Base-by-base conservation (phyloP, 2,797 vertebrate species). In the Urocyon cinereoargenteus region DNA sequence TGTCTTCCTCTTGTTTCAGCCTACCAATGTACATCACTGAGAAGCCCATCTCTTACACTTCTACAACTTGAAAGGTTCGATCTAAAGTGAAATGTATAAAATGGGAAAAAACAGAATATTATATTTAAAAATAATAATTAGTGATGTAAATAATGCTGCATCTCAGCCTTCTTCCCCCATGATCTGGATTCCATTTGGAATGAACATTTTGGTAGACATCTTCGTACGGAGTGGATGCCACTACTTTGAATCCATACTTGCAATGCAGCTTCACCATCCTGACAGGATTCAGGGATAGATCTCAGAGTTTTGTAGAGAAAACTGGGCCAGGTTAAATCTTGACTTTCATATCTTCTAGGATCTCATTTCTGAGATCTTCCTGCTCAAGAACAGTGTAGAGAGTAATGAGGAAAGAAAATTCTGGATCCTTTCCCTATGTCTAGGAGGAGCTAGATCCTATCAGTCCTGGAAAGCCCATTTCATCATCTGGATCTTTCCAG, bases 281-380 rank as follows among this genome's bases (percentile, higher is more conserved):
- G 68, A 51, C 70, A 94, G 62, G 96, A 97, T 94, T 96, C 94
- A 97, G 40, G 75, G 79, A 91, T 93, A 34, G 70, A 84, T 91
- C 94, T 94, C 61, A 92, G 96, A 97, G 22, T 68, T 90, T 97
- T 77, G 51, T 84, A 90, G 57, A 98, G 86, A 97, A 98, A 97
- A 98, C 86, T 53, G 4, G 21, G 57, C 81, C 97, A 97, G 86
- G 70, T 51, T 57, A 62, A 77, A 91, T 51, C 61, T 95, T 97
- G 91, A 96, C 49, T 97, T 98, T 98, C 93, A 55, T 97, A 93
- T 10, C 84, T 96, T 72, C 95, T 98, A 94, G 97, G 90, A 92
- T 73, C 62, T 51, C 5, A 84, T 28, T 93, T 36, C 55, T 45
- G n/a, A 77, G 3, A 45, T 45, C 40, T 7, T 45, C 7, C 40